Conservation (phyloP, 2,888 invertebrate genomes). For the Drosophila testacea region DNA sequence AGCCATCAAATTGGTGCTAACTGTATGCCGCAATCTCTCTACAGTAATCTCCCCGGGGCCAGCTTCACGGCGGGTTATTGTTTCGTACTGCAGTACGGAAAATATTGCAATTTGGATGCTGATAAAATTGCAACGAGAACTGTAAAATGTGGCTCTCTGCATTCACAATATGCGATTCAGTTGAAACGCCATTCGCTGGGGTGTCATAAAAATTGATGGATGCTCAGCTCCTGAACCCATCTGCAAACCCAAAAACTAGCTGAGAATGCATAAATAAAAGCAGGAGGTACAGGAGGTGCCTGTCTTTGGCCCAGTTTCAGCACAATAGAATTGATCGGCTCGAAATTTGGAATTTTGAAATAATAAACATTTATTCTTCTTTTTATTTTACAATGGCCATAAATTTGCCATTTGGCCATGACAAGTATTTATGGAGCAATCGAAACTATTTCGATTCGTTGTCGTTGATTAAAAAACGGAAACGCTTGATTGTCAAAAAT, state of each 20-base stretch:
- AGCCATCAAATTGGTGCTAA: slow-evolving; percentile 74
- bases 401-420: slow-evolving; percentile 48
- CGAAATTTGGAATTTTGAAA: slow-evolving; percentile 57
- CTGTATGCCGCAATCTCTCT: slow-evolving; percentile 60
- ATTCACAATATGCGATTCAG: slow-evolving; percentile 41
- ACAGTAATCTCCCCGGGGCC: slow-evolving; percentile 24
- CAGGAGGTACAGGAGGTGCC: neutral
- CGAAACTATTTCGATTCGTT: slow-evolving; percentile 55
- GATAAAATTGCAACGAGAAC: slow-evolving; percentile 19
- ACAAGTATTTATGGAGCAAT: slow-evolving; percentile 74
- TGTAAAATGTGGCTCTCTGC: slow-evolving; percentile 29
- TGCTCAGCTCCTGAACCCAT: slow-evolving; percentile 32
- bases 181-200: slow-evolving; percentile 59
- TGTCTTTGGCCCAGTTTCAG: slow-evolving; percentile 32
- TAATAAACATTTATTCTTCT: slow-evolving; percentile 51
- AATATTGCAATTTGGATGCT: slow-evolving; percentile 61
- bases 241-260: slow-evolving; percentile 14
- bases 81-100: slow-evolving; percentile 24
- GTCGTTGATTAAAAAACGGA: slow-evolving; percentile 64
- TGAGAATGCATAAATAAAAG: slow-evolving; percentile 30
- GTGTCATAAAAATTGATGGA: slow-evolving; percentile 77
- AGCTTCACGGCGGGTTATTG: slow-evolving; percentile 39
- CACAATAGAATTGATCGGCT: slow-evolving; percentile 64
- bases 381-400: slow-evolving; percentile 28
- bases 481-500: slow-evolving; percentile 52